Conservation (phyloP, 2,888 invertebrate species). For the Oscheius sp. region DNA sequence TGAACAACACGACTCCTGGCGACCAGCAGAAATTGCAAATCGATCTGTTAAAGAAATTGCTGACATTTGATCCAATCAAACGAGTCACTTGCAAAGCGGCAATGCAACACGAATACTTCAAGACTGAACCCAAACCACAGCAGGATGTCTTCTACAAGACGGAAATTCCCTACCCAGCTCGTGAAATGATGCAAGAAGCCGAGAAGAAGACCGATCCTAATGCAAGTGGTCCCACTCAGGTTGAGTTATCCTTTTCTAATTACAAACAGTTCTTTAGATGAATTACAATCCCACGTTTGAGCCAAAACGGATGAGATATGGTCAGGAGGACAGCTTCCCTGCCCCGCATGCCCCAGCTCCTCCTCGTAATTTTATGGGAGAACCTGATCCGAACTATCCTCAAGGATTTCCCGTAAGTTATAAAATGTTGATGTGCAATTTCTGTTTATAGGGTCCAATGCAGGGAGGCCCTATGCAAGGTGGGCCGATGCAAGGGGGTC, state of each 20-base stretch:
- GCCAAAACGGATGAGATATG: slow-evolving; percentile 6
- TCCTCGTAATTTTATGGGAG: no score
- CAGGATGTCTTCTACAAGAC: slow-evolving; percentile 73
- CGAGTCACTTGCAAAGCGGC: slow-evolving; percentile 97
- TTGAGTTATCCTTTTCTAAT: no score
- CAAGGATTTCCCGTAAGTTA: no score
- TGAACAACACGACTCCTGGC: slow-evolving; percentile 35
- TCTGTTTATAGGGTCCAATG: no score
- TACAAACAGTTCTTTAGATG: no score
- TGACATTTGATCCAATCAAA: slow-evolving; percentile 97
- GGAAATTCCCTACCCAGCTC: slow-evolving; percentile 35
- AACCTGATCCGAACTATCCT: no score
- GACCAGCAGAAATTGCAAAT: slow-evolving; percentile 58
- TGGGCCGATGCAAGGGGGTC: no score
- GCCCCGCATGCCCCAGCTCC: slow-evolving; percentile 18
- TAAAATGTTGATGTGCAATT: no score
- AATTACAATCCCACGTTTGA: background rate
- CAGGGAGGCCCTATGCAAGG: no score
- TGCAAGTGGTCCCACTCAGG: background rate
- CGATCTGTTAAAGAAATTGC: slow-evolving; percentile 71
- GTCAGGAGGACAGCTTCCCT: slow-evolving; percentile 15
- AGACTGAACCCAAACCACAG: slow-evolving; percentile 67
- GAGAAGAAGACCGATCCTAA: slow-evolving; percentile 14
- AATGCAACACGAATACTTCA: slow-evolving; percentile 95
- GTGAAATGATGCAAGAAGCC: slow-evolving; percentile 21